Percentiles rank a stretch among this genome's conserved stretches.
These are phyloP conservation scores for Nyctibius bracteatus DNA, from an alignment of 2,113 vertebrate species.

Conservation along the genomic window DNA sequence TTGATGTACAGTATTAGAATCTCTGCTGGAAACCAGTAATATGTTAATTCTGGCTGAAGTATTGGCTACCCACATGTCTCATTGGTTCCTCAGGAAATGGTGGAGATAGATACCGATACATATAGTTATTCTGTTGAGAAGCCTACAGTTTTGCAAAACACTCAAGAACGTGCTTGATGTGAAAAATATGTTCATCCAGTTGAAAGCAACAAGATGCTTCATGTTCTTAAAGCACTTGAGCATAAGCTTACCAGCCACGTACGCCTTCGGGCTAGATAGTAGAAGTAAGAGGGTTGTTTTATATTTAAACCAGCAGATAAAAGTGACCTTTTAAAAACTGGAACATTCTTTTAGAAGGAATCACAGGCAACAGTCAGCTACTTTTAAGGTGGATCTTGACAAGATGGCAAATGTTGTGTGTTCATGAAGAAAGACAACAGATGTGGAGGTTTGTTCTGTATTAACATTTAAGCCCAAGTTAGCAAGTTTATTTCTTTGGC, in stretches of 20 bases:
- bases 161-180: neutral
- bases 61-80: neutral
- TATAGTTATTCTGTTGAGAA: neutral
- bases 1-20: neutral
- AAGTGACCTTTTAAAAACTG: neutral
- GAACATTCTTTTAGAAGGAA: neutral
- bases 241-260: neutral
- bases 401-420: neutral
- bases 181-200: neutral
- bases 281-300: neutral
- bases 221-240: neutral
- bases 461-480: neutral
- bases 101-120: neutral
- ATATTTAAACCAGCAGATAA: neutral
- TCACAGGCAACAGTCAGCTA: neutral
- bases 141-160: neutral
- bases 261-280: neutral
- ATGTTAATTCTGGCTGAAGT: neutral
- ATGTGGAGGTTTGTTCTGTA: neutral
- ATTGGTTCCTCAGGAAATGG: neutral
- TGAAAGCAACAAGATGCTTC: constrained; percentile 1
- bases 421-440: neutral
- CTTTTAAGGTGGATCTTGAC: neutral
- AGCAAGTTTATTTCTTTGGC: neutral
- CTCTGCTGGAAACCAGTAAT: constrained; percentile 22